These are phyloP conservation scores for Nemotelus nigrinus DNA, from an alignment of 2,888 invertebrate genomes.

Conservation along the genomic window DNA sequence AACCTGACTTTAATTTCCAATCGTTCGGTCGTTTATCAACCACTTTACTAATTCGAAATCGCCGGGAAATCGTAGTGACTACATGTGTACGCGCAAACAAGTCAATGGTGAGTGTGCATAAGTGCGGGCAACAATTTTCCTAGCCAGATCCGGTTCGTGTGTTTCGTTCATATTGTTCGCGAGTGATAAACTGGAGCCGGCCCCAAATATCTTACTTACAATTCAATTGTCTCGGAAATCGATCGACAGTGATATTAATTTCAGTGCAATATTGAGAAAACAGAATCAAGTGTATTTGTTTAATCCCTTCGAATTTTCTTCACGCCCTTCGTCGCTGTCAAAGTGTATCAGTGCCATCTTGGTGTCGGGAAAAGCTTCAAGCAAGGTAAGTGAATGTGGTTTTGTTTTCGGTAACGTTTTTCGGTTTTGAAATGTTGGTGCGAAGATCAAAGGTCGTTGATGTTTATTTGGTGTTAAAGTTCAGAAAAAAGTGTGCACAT, in stretches of 20 bases:
- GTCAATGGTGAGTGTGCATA: no score
- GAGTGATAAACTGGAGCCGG: not conserved
- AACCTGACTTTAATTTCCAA: no score
- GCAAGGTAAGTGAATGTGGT: slow-evolving; percentile 5
- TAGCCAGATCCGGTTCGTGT: not conserved
- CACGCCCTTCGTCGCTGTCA: slow-evolving; percentile 28
- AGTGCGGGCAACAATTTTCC: not conserved
- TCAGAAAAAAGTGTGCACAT: no score
- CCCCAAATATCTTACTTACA: not conserved
- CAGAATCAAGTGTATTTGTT: slow-evolving; percentile 21
- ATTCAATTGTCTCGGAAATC: slow-evolving; percentile 4
- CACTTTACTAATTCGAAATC: no score
- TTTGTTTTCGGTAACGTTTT: not conserved
- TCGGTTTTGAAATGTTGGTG: not conserved
- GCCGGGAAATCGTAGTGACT: no score
- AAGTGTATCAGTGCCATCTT: slow-evolving; percentile 18
- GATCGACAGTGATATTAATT: not conserved
- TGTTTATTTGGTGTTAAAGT: no score
- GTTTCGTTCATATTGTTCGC: not conserved
- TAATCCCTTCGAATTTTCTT: slow-evolving; percentile 22
- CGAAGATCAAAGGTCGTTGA: no score
- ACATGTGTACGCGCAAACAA: no score
- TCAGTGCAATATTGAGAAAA: not conserved
- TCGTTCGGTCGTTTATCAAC: no score
- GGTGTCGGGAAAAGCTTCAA: slow-evolving; percentile 1